Conservation (phyloP, 1,140 invertebrate genomes). For the Goniozus legneri region DNA sequence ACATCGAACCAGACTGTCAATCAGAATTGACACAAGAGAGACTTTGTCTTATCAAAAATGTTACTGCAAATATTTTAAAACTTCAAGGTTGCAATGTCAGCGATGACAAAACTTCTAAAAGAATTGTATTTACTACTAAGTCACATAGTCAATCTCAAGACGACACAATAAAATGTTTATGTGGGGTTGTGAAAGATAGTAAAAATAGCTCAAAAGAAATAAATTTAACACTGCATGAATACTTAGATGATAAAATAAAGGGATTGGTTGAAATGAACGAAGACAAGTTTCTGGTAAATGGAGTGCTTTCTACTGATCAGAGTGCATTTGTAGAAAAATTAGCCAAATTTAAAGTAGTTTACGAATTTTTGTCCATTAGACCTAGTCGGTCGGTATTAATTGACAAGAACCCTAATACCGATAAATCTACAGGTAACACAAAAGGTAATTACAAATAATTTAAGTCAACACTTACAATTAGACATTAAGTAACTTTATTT, state of each 20-base stretch:
- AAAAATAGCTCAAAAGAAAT: slow-evolving; percentile 51
- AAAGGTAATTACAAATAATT: slow-evolving; percentile 26
- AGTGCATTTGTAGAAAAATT: slow-evolving; percentile 50
- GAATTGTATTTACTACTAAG: slow-evolving; percentile 49
- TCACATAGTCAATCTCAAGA: slow-evolving; percentile 38
- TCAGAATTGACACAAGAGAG: slow-evolving; percentile 42
- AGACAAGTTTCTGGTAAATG: slow-evolving; percentile 33
- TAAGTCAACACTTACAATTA: neutral
- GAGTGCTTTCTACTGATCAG: neutral
- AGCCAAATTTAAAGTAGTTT: slow-evolving; percentile 59
- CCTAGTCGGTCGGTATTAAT: slow-evolving; percentile 54
- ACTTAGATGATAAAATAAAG: slow-evolving; percentile 31
- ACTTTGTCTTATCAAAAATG: slow-evolving; percentile 40
- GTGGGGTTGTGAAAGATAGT: slow-evolving; percentile 53
- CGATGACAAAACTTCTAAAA: slow-evolving; percentile 22
- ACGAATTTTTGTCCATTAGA: slow-evolving; percentile 65
- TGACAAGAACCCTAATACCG: slow-evolving; percentile 33
- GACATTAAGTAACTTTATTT: neutral
- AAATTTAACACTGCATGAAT: slow-evolving; percentile 41
- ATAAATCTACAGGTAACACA: slow-evolving; percentile 40
- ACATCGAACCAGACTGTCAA: slow-evolving; percentile 25
- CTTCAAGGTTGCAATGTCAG: slow-evolving; percentile 28
- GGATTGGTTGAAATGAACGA: slow-evolving; percentile 42
- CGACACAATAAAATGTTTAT: slow-evolving; percentile 36
- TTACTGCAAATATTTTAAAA: slow-evolving; percentile 44